phyloP scores from a whole-genome alignment of 1,140 invertebrate species.

The Rhyzopertha dominica region DNA sequence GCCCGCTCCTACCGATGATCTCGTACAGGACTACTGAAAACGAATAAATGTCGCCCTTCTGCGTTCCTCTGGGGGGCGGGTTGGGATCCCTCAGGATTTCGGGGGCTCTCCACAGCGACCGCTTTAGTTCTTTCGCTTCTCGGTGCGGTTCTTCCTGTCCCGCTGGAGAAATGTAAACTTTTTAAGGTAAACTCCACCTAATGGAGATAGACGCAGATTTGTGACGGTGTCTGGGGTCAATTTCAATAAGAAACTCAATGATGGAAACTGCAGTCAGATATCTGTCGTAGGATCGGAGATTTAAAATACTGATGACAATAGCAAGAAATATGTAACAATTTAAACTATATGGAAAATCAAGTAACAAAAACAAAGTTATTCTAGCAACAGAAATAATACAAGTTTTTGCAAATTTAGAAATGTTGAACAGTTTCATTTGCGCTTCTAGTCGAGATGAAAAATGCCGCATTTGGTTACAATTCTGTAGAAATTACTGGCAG shows the following conservation, averaged over 20 bases:
- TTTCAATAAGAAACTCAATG: neutral
- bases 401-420: no score
- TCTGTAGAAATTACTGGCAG: no score
- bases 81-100: constrained; percentile 58
- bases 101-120: constrained; percentile 63
- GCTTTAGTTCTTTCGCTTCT: constrained; percentile 44
- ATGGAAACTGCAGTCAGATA: no score
- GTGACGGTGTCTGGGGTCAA: neutral
- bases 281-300: no score
- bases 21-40: constrained; percentile 69
- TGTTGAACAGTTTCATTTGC: no score
- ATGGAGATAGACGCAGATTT: neutral
- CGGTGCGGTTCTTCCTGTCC: constrained; percentile 53
- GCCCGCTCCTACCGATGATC: constrained; percentile 61
- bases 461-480: no score
- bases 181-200: neutral
- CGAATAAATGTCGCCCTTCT: constrained; percentile 68
- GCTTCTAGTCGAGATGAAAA: no score
- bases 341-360: no score
- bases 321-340: no score
- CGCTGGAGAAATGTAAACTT: constrained; percentile 37
- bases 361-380: no score
- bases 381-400: no score
- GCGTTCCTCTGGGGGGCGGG: constrained; percentile 55
- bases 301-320: no score